Percentiles rank a stretch among this genome's conserved stretches.
These are phyloP conservation scores for Leptinotarsa texana DNA, from an alignment of 1,140 invertebrate species.

Conservation along the genomic window DNA sequence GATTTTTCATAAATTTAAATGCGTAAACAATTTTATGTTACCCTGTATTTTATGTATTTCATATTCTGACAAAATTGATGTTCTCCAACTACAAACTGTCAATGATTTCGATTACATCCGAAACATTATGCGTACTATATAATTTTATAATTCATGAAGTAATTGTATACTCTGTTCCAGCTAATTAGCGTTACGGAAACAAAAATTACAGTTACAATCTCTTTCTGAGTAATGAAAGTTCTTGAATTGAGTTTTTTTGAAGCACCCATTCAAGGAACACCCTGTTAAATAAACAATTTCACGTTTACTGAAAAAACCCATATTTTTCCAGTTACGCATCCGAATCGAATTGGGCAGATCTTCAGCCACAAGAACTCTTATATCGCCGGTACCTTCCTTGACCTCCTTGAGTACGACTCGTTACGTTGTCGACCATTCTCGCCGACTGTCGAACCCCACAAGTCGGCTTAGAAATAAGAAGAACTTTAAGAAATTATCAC, in stretches of 20 bases:
- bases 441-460: constrained; percentile 48
- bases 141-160: no score
- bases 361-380: neutral
- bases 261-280: neutral
- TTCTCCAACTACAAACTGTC: no score
- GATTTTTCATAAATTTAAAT: no score
- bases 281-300: neutral
- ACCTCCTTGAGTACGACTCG: constrained; percentile 41
- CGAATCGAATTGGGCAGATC: constrained; percentile 15
- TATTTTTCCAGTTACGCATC: neutral
- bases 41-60: no score
- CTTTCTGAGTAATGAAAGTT: neutral
- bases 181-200: neutral
- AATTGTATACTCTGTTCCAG: no score
- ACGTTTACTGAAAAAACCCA: neutral
- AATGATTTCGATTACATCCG: no score
- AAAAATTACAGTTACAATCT: neutral
- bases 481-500: constrained; percentile 53
- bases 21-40: no score
- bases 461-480: constrained; percentile 55
- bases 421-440: constrained; percentile 39
- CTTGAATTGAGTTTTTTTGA: neutral
- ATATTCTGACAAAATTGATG: no score
- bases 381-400: constrained; percentile 43
- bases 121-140: no score